Percentiles rank a stretch among this genome's conserved stretches.
Evolutionary conservation across 2,113 vertebrate species (phyloP).

Genomic region (Sceloporus tristichus): DNA sequence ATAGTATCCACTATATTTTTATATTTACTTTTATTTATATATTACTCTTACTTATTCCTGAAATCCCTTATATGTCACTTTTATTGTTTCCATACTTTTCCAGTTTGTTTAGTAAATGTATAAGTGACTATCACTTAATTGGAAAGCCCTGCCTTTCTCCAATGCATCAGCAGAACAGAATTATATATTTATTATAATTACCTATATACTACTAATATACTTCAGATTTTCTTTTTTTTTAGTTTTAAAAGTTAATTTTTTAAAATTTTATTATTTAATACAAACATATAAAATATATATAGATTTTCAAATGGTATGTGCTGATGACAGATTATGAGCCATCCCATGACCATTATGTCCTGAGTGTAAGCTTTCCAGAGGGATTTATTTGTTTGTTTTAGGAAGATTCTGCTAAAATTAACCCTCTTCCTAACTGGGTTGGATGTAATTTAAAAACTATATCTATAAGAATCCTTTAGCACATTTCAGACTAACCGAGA

Average conservation of each 20-base stretch:
- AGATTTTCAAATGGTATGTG: too few relatives aligned
- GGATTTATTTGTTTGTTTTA: background rate
- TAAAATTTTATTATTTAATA: too few relatives aligned
- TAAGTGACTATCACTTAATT: background rate
- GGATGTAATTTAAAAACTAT: too few relatives aligned
- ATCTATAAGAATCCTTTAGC: too few relatives aligned
- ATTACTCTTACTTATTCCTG: slow-evolving; percentile 16
- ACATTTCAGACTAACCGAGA: too few relatives aligned
- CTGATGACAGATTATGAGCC: background rate
- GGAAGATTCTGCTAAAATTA: background rate
- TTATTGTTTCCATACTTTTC: rapidly evolving
- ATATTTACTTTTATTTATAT: too few relatives aligned
- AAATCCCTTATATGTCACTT: background rate
- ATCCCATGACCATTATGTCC: background rate
- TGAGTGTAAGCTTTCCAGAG: background rate
- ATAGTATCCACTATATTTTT: slow-evolving; percentile 28
- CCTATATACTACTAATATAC: background rate
- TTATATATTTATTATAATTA: background rate
- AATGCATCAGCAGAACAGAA: background rate
- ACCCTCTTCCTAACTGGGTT: too few relatives aligned
- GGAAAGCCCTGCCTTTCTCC: background rate
- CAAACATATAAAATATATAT: too few relatives aligned
- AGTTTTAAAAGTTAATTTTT: too few relatives aligned
- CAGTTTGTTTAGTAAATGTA: background rate
- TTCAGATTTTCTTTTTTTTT: too few relatives aligned